A percentile compares a stretch with the other conserved stretches of the same genome.
Evolutionary conservation across 2,113 vertebrate genomes (phyloP).

Genomic region (Ellobius talpinus): DNA sequence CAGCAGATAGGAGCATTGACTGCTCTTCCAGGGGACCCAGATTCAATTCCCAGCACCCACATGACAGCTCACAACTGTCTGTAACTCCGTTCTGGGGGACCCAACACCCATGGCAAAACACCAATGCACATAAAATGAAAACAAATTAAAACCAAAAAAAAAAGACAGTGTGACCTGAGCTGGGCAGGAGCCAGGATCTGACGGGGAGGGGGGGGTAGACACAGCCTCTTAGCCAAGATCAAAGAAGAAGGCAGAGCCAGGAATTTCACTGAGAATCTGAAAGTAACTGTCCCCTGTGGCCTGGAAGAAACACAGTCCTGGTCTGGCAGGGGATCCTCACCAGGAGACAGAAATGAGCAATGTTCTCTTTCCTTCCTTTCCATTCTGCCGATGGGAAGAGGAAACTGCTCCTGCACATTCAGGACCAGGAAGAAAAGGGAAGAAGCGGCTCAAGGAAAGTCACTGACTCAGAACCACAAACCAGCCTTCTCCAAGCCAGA

Average conservation of each 20-base stretch:
- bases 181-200: not conserved
- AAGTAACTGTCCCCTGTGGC: not conserved
- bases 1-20: too few relatives aligned
- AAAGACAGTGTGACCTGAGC: not conserved
- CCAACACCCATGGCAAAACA: too few relatives aligned
- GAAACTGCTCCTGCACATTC: not conserved
- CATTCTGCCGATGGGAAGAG: not conserved
- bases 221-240: not conserved
- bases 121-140: too few relatives aligned
- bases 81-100: too few relatives aligned
- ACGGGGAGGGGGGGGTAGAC: not conserved
- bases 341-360: not conserved
- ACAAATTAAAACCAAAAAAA: too few relatives aligned
- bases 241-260: not conserved
- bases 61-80: too few relatives aligned
- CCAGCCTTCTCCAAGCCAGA: not conserved
- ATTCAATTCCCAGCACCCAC: too few relatives aligned
- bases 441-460: conserved; percentile 71
- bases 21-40: too few relatives aligned
- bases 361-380: not conserved
- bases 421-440: conserved; percentile 25
- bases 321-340: too few relatives aligned
- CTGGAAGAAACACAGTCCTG: not conserved
- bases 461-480: conserved; percentile 21
- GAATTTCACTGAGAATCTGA: not conserved